phyloP scores from a whole-genome alignment of 2,113 vertebrate genomes.

The Procapra przewalskii region DNA sequence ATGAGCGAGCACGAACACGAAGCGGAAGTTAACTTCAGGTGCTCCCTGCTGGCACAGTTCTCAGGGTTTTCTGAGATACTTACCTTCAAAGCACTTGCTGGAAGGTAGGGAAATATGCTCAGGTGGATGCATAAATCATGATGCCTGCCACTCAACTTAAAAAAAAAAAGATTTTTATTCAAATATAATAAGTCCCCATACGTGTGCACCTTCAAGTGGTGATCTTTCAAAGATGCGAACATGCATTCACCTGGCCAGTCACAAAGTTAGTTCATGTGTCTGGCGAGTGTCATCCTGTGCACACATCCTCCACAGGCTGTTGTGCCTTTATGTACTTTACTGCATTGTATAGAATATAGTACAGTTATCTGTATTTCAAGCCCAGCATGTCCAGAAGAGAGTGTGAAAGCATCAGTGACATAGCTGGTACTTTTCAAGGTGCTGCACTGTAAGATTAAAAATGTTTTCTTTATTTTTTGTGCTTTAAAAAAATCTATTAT shows the following conservation, averaged over 20 bases:
- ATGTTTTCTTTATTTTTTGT: background rate
- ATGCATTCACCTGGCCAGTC: background rate
- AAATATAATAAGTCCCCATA: background rate
- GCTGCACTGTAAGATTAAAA: background rate
- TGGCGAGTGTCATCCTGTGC: accelerated
- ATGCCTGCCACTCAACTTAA: background rate
- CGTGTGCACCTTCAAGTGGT: background rate
- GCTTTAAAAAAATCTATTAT: background rate
- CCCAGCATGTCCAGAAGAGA: background rate
- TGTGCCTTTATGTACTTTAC: background rate
- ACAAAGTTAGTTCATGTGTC: background rate
- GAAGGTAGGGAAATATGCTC: background rate
- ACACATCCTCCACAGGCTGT: background rate
- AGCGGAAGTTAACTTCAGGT: background rate
- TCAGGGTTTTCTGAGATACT: background rate
- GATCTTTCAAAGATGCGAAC: background rate
- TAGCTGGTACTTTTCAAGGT: background rate
- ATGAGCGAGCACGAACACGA: background rate
- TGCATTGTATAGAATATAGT: background rate
- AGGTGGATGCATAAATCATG: no score
- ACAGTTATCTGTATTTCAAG: background rate
- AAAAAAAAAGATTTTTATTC: background rate
- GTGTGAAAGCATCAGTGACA: background rate
- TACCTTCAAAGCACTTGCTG: background rate
- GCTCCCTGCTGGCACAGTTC: background rate